phyloP scores from a whole-genome alignment of 1,140 invertebrate genomes.

The Adelges cooleyi region DNA sequence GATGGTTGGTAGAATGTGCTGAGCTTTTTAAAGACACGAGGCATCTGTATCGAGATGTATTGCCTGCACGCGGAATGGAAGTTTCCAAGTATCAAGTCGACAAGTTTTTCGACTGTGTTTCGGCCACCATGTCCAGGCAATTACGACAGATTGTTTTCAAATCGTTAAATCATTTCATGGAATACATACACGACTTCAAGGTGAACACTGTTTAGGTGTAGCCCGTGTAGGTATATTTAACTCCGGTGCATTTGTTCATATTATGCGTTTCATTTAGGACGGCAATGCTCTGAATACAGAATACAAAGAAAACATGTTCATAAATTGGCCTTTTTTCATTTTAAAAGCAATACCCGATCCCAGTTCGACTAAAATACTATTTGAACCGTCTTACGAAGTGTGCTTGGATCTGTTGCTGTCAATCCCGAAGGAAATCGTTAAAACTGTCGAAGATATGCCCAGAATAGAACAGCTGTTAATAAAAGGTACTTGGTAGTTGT shows the following conservation, averaged over 20 bases:
- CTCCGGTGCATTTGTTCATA: no score
- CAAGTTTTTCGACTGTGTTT: conserved; percentile 59
- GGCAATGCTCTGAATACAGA: conserved; percentile 51
- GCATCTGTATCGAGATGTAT: conserved; percentile 53
- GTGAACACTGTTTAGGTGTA: no score
- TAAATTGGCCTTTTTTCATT: conserved; percentile 51
- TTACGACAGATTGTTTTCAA: conserved; percentile 61
- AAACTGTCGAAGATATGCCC: conserved; percentile 52
- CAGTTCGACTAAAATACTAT: conserved; percentile 41
- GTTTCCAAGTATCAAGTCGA: conserved; percentile 47
- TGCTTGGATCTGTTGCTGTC: conserved; percentile 44
- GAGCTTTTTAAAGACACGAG: conserved; percentile 55
- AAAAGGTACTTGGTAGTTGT: no score
- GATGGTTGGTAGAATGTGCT: conserved; percentile 62
- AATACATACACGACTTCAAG: conserved; percentile 54
- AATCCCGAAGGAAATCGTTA: conserved; percentile 53
- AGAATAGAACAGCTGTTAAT: conserved; percentile 68
- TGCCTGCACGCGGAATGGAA: conserved; percentile 44
- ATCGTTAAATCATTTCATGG: conserved; percentile 62
- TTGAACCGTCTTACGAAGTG: conserved; percentile 49
- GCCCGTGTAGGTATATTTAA: no score
- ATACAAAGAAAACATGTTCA: conserved; percentile 56
- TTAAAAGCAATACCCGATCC: conserved; percentile 45
- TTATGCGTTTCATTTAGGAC: conserved; percentile 47
- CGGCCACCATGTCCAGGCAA: conserved; percentile 64